Evolutionary conservation across 2,113 vertebrate species (phyloP), one percentile per base, ranked within the genome.

Genomic region (Stigmatopora nigra): DNA sequence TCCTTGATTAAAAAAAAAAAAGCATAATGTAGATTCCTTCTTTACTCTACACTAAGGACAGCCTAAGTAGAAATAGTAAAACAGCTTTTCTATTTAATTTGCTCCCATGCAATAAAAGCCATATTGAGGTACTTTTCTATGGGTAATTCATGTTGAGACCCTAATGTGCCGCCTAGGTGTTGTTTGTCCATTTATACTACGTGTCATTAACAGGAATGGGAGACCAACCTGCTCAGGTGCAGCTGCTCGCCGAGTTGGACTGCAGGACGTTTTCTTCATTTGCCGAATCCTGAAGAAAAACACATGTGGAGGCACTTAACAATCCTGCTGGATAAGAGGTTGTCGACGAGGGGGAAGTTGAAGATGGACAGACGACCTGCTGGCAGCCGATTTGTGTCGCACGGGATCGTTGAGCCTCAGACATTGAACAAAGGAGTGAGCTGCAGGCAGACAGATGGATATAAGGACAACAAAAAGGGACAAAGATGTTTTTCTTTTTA

Each of bases 321-420:
- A 2, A 25, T 31, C 15, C 7, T 13, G 38, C 3, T 4, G 35
- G 5, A 10, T 17, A 3, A 36, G 8, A 10, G 35, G 17, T 9
- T 12, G 17, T 9, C 5, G 52, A 55, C 11, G 17, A 20, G 7
- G n/a, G 4, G 11, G 17, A 7, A 0, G 36, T 6, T 4, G 36
- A 8, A 5, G 31, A 5, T 8, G 57, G 10, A 35, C 31, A 3
- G 36, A 12, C 59, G 0, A 88, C 88, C 88, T 82, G 72, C 84
- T 88, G 71, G 90, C 87, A 51, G 91, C 80, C 72, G 89, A 73
- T 25, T 93, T 92, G 74, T 90, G 92, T 63, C 88, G 88, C 79
- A 87, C 86, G 70, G 75, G 79, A 57, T 84, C 78, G 65, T 85
- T 90, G 89, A 60, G 91, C 89, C 0, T 89, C 83, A 86, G 83